Evolutionary conservation across 2,888 invertebrate genomes (phyloP).

Genomic region (Drosophila stalkeri): DNA sequence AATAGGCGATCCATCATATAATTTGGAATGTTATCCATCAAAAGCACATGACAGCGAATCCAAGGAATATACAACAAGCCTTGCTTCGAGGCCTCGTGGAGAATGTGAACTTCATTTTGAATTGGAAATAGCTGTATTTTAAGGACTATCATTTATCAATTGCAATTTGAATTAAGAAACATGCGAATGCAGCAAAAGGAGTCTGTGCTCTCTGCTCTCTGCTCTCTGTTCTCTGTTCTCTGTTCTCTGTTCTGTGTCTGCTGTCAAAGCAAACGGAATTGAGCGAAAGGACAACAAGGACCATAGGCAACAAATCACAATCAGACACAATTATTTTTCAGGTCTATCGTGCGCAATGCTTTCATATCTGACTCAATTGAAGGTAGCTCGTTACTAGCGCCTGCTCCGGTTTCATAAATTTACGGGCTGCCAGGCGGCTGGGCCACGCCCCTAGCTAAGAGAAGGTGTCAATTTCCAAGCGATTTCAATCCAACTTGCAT

Average conservation of each 20-base stretch:
- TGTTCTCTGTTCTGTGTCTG: conserved; percentile 64
- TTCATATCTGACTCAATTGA: conserved; percentile 48
- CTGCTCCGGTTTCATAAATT: conserved; percentile 72
- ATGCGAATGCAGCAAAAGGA: conserved; percentile 19
- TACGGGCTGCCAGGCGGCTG: conserved; percentile 15
- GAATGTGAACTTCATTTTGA: conserved; percentile 34
- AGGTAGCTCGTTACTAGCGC: conserved; percentile 42
- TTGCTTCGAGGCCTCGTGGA: conserved; percentile 5
- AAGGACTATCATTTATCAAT: conserved; percentile 53
- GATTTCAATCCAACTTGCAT: conserved; percentile 58
- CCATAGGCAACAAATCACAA: conserved; percentile 53
- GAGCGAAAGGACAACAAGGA: conserved; percentile 18
- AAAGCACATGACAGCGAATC: conserved; percentile 32
- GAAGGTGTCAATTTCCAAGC: conserved; percentile 74
- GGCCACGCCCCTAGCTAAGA: conserved; percentile 27
- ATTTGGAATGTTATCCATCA: conserved; percentile 54
- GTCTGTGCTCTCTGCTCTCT: neutral
- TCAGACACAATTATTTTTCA: conserved; percentile 60
- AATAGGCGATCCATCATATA: conserved; percentile 47
- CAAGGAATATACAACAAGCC: conserved; percentile 22
- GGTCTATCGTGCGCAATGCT: conserved; percentile 26
- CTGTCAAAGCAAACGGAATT: conserved; percentile 68
- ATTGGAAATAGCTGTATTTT: conserved; percentile 38
- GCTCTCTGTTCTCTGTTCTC: too few species aligned
- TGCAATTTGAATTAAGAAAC: conserved; percentile 31